Evolutionary conservation across 2,888 invertebrate species (phyloP).

Genomic region (Neoitamus cyanurus): DNA sequence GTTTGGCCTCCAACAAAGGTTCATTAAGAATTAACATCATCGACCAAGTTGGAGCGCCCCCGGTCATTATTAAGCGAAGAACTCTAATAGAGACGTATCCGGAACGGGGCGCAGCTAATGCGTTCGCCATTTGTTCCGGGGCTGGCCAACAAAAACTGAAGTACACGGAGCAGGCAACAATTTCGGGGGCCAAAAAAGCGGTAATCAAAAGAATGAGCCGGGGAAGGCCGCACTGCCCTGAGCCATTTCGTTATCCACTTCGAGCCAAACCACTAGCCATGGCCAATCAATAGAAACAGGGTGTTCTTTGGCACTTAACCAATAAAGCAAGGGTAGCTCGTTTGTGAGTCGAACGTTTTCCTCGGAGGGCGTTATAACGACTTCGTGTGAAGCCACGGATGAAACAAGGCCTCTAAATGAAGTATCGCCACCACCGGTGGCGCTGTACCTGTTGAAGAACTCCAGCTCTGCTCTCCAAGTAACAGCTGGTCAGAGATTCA

Average conservation of each 20-base stretch:
- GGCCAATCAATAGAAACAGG: slow-evolving; percentile 28
- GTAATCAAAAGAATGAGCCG: slow-evolving; percentile 4
- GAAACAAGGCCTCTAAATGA: slow-evolving; percentile 11
- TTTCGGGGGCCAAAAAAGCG: slow-evolving; percentile 3
- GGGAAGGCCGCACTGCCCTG: background rate
- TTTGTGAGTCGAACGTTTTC: background rate
- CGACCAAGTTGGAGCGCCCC: slow-evolving; percentile 6
- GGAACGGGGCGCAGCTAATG: slow-evolving; percentile 6
- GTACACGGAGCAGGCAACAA: background rate
- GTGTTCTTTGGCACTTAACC: slow-evolving; percentile 23
- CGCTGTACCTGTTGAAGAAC: background rate
- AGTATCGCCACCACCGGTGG: background rate
- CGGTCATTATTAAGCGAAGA: slow-evolving; percentile 18
- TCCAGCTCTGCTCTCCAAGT: background rate
- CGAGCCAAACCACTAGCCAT: background rate
- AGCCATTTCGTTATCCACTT: background rate
- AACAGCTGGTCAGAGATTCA: background rate
- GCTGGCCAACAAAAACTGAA: background rate
- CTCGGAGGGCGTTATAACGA: slow-evolving; percentile 23
- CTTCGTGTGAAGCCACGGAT: background rate
- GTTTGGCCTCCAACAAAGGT: background rate
- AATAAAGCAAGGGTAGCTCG: slow-evolving; percentile 7
- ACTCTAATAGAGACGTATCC: slow-evolving; percentile 22
- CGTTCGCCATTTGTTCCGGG: slow-evolving; percentile 8
- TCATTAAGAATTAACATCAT: slow-evolving; percentile 24